Evolutionary conservation across 2,888 invertebrate species (phyloP), one percentile per base, ranked within the genome.

Genomic region (Saturnia pavonia): DNA sequence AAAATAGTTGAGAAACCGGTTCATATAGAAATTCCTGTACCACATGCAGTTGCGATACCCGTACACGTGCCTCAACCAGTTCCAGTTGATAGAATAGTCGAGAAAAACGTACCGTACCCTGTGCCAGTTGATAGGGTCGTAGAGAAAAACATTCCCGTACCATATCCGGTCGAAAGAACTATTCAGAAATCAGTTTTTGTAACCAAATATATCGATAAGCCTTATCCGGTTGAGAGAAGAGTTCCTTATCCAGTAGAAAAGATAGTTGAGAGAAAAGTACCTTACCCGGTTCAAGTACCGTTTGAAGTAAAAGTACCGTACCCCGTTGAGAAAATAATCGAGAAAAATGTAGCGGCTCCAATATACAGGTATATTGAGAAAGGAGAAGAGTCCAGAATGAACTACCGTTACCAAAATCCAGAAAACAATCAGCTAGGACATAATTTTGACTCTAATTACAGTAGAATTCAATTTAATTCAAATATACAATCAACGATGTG

Each of bases 111-210:
- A 14, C 94, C 85, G 66, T 91, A 91, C 70, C 90, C 92, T 0
- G 34, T 34, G 6, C 34, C 34, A 4, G 82, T 91, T 0, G 90
- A 94, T n/a, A 86, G 90, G 74, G 85, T 93, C 2, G 91, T 95
- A 0, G 94, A 95, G 74, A 94, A 94, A 77, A 93, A 82, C 82
- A 87, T 91, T 0, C 89, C 84, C 0, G 84, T 90, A 0, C 94
- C 94, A 0, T 91, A 94, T 70, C 92, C 93, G 3, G 89, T 94
- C 0, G 94, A 92, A 69, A 93, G 89, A 78, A 88, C 96, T 48
- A 94, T 96, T 0, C 96, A 96, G 77, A 95, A 95, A 76, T 94
- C 95, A 1, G 92, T 95, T 0, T 87, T 92, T 0, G 88, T 94
- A 0, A 91, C 90, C 0, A 90, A 91, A 74, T 91, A 91, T 68